Evolutionary conservation across 2,888 invertebrate genomes (phyloP).

Genomic region (Apamea anceps): DNA sequence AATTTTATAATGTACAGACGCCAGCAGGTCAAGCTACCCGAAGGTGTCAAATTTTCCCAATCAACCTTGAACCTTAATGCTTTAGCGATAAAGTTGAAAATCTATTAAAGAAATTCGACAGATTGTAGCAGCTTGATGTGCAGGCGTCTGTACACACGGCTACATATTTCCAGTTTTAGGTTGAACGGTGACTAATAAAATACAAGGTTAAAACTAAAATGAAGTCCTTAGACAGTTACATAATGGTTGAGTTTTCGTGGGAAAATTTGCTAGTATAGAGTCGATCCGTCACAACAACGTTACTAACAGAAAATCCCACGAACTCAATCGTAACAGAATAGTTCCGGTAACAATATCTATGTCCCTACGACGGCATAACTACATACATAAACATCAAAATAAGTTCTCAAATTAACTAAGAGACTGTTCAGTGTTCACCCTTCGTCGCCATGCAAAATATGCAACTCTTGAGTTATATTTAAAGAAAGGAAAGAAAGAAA

Average conservation of each 20-base stretch:
- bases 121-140: no score
- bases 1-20: no score
- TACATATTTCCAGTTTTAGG: no score
- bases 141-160: no score
- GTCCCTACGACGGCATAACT: neutral
- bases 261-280: slow-evolving; percentile 24
- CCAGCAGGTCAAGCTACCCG: no score
- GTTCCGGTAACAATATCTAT: slow-evolving; percentile 31
- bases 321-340: slow-evolving; percentile 37
- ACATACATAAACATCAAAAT: slow-evolving; percentile 8
- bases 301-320: slow-evolving; percentile 46
- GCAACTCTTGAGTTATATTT: neutral
- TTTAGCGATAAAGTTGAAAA: no score
- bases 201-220: neutral
- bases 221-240: neutral
- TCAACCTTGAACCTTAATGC: no score
- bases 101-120: no score
- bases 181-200: slow-evolving; percentile 9
- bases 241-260: slow-evolving; percentile 27
- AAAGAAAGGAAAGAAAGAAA: no score
- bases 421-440: slow-evolving; percentile 14
- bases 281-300: slow-evolving; percentile 18
- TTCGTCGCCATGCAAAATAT: neutral
- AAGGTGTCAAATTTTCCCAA: no score
- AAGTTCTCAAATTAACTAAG: slow-evolving; percentile 14